Percentiles rank a stretch among this genome's conserved stretches.
These are phyloP conservation scores for Tricholaema leucomelas DNA, from an alignment of 2,113 vertebrate genomes.

Conservation along the genomic window DNA sequence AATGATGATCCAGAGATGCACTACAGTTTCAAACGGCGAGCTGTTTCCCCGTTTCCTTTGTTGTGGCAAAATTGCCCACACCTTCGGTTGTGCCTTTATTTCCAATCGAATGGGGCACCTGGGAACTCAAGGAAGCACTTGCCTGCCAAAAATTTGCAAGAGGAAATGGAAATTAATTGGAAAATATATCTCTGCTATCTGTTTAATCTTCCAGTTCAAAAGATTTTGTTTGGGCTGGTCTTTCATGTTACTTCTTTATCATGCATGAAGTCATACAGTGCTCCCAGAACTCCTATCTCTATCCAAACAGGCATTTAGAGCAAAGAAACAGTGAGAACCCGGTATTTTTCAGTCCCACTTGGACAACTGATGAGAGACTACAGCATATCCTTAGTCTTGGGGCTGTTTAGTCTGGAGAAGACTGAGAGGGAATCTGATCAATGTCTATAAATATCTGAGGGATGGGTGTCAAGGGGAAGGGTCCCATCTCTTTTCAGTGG, in stretches of 20 bases:
- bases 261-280: constrained; percentile 44
- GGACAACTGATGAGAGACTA: background rate
- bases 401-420: no score
- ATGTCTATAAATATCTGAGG: no score
- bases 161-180: background rate
- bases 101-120: background rate
- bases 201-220: constrained; percentile 39
- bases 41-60: background rate
- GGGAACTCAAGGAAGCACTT: background rate
- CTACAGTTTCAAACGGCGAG: background rate
- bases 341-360: constrained; percentile 53
- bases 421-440: no score
- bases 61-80: background rate
- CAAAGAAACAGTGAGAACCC: constrained; percentile 39
- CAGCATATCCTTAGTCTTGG: background rate
- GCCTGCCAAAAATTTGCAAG: constrained; percentile 3
- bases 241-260: constrained; percentile 61
- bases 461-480: no score
- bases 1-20: background rate
- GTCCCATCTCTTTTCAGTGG: no score
- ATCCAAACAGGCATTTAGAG: constrained; percentile 40
- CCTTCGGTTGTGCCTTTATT: background rate
- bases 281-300: constrained; percentile 38
- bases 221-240: constrained; percentile 34
- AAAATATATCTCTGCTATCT: constrained; percentile 46